Base-by-base conservation (phyloP, 2,797 vertebrate genomes). In the Lerista edwardsae region DNA sequence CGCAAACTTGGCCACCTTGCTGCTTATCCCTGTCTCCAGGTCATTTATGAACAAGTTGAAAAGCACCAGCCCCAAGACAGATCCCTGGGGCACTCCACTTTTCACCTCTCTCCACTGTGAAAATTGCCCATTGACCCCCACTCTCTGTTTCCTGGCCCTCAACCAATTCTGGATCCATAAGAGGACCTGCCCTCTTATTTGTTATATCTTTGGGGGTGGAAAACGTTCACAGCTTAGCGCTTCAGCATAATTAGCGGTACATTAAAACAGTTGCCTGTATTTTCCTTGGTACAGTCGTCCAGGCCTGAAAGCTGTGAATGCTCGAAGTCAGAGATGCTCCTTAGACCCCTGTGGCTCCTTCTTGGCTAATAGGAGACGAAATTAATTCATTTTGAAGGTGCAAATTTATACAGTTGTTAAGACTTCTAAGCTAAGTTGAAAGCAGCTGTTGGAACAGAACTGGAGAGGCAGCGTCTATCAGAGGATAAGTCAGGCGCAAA, bases 361-460 rank as follows among this genome's bases (percentile, higher is more conserved):
- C 88, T 77, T 73, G 86, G 82, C 89, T 90, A 88, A 88, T 94
- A 72, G 86, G 81, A 0, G 12, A 79, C 27, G 44, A 88, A 91
- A 86, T 90, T 71, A 89, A 78, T 55, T 75, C 84, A 31, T 83
- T 90, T 92, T 90, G 85, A 94, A 94, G 87, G 92, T 93, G 79
- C 85, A 92, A 93, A 88, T 82, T 86, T 91, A 90, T 71, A 51
- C 86, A 36, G 59, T 88, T 94, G 86, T 90, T 90, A n/a, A 92
- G 75, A 84, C 84, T 67, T 74, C 78, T 96, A 94, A 90, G 87
- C 71, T 84, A 90, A 95, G 95, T 91, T 90, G 90, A 91, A 94
- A 93, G 59, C 93, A 93, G 87, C 88, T 93, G 90, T 85, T 86
- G 36, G 83, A 84, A 79, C 71, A 91, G 82, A 44, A 88, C 69